phyloP scores from a whole-genome alignment of 1,140 invertebrate species.

The Subanguina moxae region DNA sequence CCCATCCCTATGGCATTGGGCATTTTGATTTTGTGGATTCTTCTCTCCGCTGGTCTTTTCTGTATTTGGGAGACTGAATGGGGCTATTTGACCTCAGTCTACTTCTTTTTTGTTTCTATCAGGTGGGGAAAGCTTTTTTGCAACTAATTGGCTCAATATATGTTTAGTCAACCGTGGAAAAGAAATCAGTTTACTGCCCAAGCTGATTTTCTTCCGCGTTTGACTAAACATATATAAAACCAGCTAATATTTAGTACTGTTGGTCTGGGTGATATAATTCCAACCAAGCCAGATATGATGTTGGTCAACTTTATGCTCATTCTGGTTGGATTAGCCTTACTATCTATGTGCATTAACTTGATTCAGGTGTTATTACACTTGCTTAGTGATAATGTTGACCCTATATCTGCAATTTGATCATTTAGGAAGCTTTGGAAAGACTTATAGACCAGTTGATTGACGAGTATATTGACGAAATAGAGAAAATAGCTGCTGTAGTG shows the following conservation, averaged over 20 bases:
- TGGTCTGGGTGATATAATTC: conserved; percentile 54
- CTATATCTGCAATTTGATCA: neutral
- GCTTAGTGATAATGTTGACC: neutral
- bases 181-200: too few relatives aligned
- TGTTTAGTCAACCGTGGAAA: too few relatives aligned
- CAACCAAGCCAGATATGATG: conserved; percentile 56
- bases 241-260: conserved; percentile 47
- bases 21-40: conserved; percentile 54
- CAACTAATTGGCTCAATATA: too few relatives aligned
- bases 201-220: too few relatives aligned
- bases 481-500: conserved; percentile 55
- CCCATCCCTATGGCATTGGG: conserved; percentile 53
- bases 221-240: too few relatives aligned
- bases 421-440: conserved; percentile 43
- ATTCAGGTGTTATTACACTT: conserved; percentile 39
- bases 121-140: conserved; percentile 40
- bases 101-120: conserved; percentile 59
- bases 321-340: conserved; percentile 55
- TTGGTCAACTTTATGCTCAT: conserved; percentile 57
- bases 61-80: conserved; percentile 57
- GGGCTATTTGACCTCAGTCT: conserved; percentile 53
- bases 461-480: conserved; percentile 55
- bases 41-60: conserved; percentile 52
- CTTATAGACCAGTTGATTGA: conserved; percentile 48
- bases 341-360: conserved; percentile 58